phyloP scores from a whole-genome alignment of 2,113 vertebrate genomes.

The Grammomys surdaster region DNA sequence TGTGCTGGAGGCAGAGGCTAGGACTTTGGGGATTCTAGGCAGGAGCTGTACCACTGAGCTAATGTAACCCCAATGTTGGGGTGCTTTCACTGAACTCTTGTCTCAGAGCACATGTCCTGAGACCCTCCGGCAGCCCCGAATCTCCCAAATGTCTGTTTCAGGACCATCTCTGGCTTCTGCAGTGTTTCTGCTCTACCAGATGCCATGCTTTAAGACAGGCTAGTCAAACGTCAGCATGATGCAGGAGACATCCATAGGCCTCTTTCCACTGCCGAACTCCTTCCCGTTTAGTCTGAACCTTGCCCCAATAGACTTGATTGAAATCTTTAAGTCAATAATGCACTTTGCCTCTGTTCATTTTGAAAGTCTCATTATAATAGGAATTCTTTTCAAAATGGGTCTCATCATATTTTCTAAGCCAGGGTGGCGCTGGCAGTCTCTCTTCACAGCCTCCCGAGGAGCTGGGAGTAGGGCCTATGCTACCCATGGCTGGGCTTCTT shows the following conservation, averaged over 20 bases:
- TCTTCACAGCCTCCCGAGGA: background rate
- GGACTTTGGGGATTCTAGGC: too few species aligned
- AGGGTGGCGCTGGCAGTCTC: background rate
- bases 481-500: background rate
- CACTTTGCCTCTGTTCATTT: background rate
- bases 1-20: too few species aligned
- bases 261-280: background rate
- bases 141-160: background rate
- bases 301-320: background rate
- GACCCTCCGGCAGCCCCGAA: background rate
- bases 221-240: background rate
- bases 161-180: background rate
- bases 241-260: background rate
- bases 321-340: background rate
- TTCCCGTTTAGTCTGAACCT: background rate
- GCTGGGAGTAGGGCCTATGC: too few species aligned
- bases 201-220: background rate
- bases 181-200: constrained; percentile 38
- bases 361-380: constrained; percentile 65
- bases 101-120: background rate
- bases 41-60: background rate
- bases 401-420: background rate
- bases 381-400: constrained; percentile 40
- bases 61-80: too few species aligned
- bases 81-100: background rate